Evolutionary conservation across 2,113 vertebrate species (phyloP), one percentile per base, ranked within the genome.

Genomic region (Dryoscopus gambensis): DNA sequence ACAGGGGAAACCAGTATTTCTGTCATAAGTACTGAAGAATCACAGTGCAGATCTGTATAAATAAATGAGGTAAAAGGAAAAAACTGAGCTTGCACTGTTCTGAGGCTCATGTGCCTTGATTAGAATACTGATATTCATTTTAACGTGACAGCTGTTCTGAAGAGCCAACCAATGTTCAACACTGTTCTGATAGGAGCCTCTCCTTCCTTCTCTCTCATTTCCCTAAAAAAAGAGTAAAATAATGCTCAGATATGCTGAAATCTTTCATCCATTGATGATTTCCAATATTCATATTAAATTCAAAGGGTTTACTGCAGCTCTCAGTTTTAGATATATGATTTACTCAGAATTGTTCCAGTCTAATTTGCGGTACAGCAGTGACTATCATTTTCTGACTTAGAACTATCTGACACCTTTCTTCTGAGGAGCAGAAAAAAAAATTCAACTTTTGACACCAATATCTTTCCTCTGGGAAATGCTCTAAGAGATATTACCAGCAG

Each of bases 201-300:
- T 88, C 75, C 30, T 84, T 52, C 25, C 75, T 71, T 90, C 59
- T 53, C 55, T 83, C 64, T 87, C 46, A 62, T 85, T 71, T 84
- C 56, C 47, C 80, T 23, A 47, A 33, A 22, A 60, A 69, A 76
- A 80, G 40, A 35, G 37, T 15, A 44, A 71, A 64, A 24, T 11
- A 27, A 17, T 77, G 14, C 57, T 91, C 88, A 92, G 47, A 81
- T 78, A 74, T 89, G 80, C 93, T 84, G 81, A 96, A 96, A 86
- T 96, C 88, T 97, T 96, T 97, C 94, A 97, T 92, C 80, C 75
- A 82, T 71, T 87, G 63, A 90, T 59, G 79, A 91, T 87, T 96
- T 95, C 87, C 94, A 94, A 93, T 71, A 79, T 75, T 73, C 94
- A 97, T 91, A 96, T 97, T 94, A 95, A 97, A 98, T 96, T 97